Evolutionary conservation across 2,797 vertebrate species (phyloP), one percentile per base, ranked within the genome.

Genomic region (Sebastiscus tertius): DNA sequence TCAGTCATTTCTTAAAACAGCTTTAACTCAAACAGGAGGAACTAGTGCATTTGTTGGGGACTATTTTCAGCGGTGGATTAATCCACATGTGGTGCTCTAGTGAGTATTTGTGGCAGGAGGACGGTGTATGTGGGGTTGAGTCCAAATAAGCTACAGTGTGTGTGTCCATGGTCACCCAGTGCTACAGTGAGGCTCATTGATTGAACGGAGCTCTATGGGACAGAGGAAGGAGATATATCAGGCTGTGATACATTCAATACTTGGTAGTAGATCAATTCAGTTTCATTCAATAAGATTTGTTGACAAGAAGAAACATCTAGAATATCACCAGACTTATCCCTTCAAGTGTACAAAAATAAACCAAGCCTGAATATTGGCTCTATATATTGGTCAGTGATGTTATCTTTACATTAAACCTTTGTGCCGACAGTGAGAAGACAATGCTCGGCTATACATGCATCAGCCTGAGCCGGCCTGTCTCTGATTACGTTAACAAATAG

Each of bases 401-500:
- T 69, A 77, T 85, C 59, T 80, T 70, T 71, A 13, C 52, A 77
- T 66, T 60, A 75, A 87, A 83, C 26, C 62, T 68, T 61, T 72
- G 67, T 72, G 68, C 60, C 14, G 68, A 52, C 63, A 60, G 67
- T 52, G 52, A 61, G 33, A 60, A 78, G 70, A 84, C 82, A 68
- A 78, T n/a, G 31, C 68, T 59, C 27, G 66, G 46, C 62, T 80
- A 31, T 77, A 73, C 36, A 39, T 60, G 54, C 78, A 77, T 24
- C 72, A 75, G 67, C 65, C 71, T 52, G 60, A 75, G 88, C 77
- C n/a, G 60, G 34, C 64, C 72, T 66, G 66, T 72, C 80, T 77
- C 89, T 94, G 95, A 95, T 95, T 94, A 95, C 89, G 73, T 94
- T 94, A 94, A 95, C 95, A 95, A 96, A 96, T 92, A 94, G 89